Base-by-base conservation (phyloP, 2,888 invertebrate genomes). In the Stenchaetothrips biformis region DNA sequence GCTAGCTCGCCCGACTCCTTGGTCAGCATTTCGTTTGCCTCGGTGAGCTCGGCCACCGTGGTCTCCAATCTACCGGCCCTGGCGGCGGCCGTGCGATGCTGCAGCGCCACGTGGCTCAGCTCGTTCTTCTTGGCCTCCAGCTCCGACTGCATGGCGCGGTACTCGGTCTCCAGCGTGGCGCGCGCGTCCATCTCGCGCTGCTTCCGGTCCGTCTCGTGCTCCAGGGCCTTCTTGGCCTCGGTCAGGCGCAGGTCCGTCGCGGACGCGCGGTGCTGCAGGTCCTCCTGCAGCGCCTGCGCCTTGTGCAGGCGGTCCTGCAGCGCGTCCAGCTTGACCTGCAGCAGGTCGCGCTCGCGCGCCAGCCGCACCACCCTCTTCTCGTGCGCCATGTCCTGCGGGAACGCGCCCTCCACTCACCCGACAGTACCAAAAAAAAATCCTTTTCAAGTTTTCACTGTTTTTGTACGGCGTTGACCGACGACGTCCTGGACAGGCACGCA, bases 71-170 rank as follows among this genome's bases (percentile, higher is more conserved):
- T 6, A 18, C 59, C 13, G 59, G 18, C 59, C 59, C 18, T 59
- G 59, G 18, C 13, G 25, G 25, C 11, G 67, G 67, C 67, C 67
- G 67, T 74, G 9, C 25, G 21, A 25, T 74, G 67, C 67, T 74
- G 67, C 67, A 74, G 25, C 25, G 21, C 67, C 21, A 21, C 67
- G 67, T 74, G 67, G 67, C 11, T 74, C 11, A 74, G 25, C 25
- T 74, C 67, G 25, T 74, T 74, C 21, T 25, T 21, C 8, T 25
- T 21, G 21, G 67, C 67, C 67, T 74, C 67, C 67, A 74, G 67
- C 25, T 74, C 67, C 25, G 67, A 74, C 67, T 74, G 67, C 21
- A 74, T 21, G 9, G 67, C 67, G 67, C 67, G 67, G 67, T 74
- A 74, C 21, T 21, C 67, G 8, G 21, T 21, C 25, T 74, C 67